Conservation (phyloP, 2,113 vertebrate genomes). For the Cyanoliseus patagonus region DNA sequence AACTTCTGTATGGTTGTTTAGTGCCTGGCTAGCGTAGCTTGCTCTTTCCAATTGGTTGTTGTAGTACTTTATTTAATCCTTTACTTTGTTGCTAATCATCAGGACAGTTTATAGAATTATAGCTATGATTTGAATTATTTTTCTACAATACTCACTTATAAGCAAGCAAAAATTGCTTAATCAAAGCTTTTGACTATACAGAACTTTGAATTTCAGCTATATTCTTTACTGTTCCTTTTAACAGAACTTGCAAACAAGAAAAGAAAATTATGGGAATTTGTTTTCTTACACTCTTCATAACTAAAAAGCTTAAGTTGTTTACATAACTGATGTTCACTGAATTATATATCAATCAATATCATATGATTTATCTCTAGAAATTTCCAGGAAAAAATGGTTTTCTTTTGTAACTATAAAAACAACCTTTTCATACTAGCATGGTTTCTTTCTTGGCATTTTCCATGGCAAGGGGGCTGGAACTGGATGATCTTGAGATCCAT, state of each 20-base stretch:
- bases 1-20: neutral
- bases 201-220: neutral
- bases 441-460: neutral
- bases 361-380: neutral
- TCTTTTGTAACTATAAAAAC: neutral
- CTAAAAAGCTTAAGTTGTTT: neutral
- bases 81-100: neutral
- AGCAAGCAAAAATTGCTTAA: neutral
- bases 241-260: neutral
- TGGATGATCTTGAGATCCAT: neutral
- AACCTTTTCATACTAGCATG: neutral
- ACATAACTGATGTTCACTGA: neutral
- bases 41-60: neutral
- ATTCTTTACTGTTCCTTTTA: neutral
- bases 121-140: neutral
- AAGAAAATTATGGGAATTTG: neutral
- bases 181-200: neutral
- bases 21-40: neutral
- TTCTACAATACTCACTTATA: neutral
- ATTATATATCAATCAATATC: neutral
- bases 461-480: neutral
- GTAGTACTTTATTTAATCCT: neutral
- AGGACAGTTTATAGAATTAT: neutral
- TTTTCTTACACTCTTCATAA: neutral
- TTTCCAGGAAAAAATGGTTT: neutral